These are phyloP conservation scores for Pollenia angustigena DNA, from an alignment of 2,888 invertebrate species.

Conservation along the genomic window DNA sequence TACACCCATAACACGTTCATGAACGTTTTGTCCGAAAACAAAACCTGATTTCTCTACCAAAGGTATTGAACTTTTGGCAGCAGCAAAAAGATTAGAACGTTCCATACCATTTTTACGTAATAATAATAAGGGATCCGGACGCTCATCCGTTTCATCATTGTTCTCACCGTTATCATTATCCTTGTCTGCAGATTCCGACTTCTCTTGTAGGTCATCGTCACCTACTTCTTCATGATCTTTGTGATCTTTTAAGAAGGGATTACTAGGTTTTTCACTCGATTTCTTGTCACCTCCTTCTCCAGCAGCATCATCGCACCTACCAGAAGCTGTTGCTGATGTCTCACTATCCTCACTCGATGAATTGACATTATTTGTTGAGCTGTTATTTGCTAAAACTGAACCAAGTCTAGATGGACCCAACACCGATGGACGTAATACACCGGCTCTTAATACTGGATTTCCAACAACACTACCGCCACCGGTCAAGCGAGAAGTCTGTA, in stretches of 20 bases:
- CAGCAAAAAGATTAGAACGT: constrained; percentile 82
- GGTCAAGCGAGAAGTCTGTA: constrained; percentile 80
- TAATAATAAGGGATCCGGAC: constrained; percentile 82
- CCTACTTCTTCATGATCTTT: constrained; percentile 76
- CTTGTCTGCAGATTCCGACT: constrained; percentile 64
- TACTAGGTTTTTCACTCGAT: constrained; percentile 74
- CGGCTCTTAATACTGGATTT: constrained; percentile 77
- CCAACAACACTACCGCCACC: constrained; percentile 71
- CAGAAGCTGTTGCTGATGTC: constrained; percentile 60
- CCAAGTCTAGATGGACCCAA: constrained; percentile 79
- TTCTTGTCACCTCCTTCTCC: constrained; percentile 69
- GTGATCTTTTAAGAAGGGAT: constrained; percentile 82
- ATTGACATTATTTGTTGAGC: constrained; percentile 56
- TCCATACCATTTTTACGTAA: constrained; percentile 83
- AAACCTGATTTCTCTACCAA: constrained; percentile 87
- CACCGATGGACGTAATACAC: constrained; percentile 82
- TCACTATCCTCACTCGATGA: constrained; percentile 50
- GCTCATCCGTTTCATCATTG: constrained; percentile 76
- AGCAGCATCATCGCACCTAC: constrained; percentile 70
- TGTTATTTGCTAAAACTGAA: constrained; percentile 72
- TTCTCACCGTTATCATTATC: constrained; percentile 75
- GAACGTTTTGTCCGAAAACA: constrained; percentile 96
- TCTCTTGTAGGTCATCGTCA: constrained; percentile 61
- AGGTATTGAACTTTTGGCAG: constrained; percentile 82
- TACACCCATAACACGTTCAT: constrained; percentile 91